Evolutionary conservation across 2,113 vertebrate species (phyloP).

Genomic region (human (Homo sapiens)): GRCh38 chr15:54430501-54431000

Average conservation of each 20-base stretch:
- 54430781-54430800: background rate
- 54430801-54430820: constrained; percentile 12
- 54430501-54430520: background rate
- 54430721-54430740: background rate
- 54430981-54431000: background rate
- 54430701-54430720: constrained; percentile 40
- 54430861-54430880: background rate
- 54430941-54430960: background rate
- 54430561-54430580: constrained; percentile 11
- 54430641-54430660: background rate
- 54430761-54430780: background rate
- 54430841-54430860: background rate
- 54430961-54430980: constrained; percentile 32
- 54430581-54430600: constrained; percentile 22
- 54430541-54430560: background rate
- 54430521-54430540: background rate
- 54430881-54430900: background rate
- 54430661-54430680: background rate
- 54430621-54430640: background rate
- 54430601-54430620: constrained; percentile 26
- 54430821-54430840: background rate
- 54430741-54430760: constrained; percentile 13
- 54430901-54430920: background rate
- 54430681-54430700: constrained; percentile 17
- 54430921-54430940: constrained; percentile 14